Evolutionary conservation across 1,140 invertebrate species (phyloP).

Genomic region (Agrilus planipennis): DNA sequence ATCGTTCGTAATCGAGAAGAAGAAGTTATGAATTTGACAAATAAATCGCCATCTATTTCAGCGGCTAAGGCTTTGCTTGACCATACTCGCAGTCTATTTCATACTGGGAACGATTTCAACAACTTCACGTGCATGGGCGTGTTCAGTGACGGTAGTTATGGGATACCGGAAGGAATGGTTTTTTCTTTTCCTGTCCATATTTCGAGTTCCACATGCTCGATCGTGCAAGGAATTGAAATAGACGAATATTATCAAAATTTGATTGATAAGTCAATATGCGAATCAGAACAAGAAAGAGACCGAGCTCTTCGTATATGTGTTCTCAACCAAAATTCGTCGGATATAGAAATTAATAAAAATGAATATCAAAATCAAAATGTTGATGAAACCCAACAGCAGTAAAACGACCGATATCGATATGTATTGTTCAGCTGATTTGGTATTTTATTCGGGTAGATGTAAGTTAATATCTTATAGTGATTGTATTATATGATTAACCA

Average conservation of each 20-base stretch:
- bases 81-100: conserved; percentile 96
- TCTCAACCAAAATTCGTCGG: too few species aligned
- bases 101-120: conserved; percentile 66
- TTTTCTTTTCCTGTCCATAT: conserved; percentile 92
- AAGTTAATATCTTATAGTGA: too few species aligned
- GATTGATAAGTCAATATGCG: conserved; percentile 76
- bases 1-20: conserved; percentile 95
- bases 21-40: conserved; percentile 91
- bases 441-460: too few species aligned
- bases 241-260: conserved; percentile 77
- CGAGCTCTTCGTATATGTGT: too few species aligned
- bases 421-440: too few species aligned
- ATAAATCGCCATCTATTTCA: conserved; percentile 97
- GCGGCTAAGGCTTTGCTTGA: conserved; percentile 95
- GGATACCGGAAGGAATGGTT: conserved; percentile 73
- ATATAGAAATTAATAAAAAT: too few species aligned
- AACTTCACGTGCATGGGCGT: conserved; percentile 95
- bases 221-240: conserved; percentile 71
- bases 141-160: conserved; percentile 92
- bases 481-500: too few species aligned
- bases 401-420: too few species aligned
- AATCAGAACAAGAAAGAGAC: conserved; percentile 77
- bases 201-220: conserved; percentile 69
- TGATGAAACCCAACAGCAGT: too few species aligned
- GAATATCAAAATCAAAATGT: too few species aligned